Base-by-base conservation (phyloP, 2,797 vertebrate genomes). In the Taeniopygia guttata region DNA sequence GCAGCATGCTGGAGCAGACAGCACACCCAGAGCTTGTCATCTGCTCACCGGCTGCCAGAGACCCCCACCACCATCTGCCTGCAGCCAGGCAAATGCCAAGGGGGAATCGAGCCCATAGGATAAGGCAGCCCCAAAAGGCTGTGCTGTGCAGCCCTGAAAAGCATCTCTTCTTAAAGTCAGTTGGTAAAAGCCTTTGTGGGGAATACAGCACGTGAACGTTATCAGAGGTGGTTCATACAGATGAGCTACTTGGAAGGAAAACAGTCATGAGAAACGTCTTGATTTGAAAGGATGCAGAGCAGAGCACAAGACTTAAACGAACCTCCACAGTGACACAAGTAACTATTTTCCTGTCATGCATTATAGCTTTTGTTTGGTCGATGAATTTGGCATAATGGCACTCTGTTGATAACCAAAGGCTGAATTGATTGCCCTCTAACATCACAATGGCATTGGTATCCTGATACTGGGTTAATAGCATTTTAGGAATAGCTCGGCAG, bases 61-160 rank as follows among this genome's bases (percentile, higher is more conserved):
- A 85, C 18, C 63, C 68, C 42, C 48, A 10, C 67, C 7, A 3
- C 94, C 96, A 84, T 93, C 92, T 96, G 93, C 78, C 69, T 89
- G 46, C 45, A 68, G 63, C 67, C 27, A 18, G 20, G 36, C 22
- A 77, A 91, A 54, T 9, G 15, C 48, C 21, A 56, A 20, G n/a
- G 32, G 70, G 59, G 16, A 76, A 22, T 32, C 0, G 0, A 67
- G 58, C 55, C 72, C 40, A 21, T 32, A 49, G 48, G 68, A 49
- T 81, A 4, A 5, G 38, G 40, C 42, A 90, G 54, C 49, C 73
- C 75, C 62, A 46, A 32, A 94, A 76, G 0, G 0, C n/a, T 60
- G 56, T 0, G 2, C 17, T 59, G 45, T 22, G 23, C 3, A 0
- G 43, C 70, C 18, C 59, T 75, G 26, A 21, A 62, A 92, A 83